Conservation (phyloP, 2,113 vertebrate species). For the Ranitomeya variabilis region DNA sequence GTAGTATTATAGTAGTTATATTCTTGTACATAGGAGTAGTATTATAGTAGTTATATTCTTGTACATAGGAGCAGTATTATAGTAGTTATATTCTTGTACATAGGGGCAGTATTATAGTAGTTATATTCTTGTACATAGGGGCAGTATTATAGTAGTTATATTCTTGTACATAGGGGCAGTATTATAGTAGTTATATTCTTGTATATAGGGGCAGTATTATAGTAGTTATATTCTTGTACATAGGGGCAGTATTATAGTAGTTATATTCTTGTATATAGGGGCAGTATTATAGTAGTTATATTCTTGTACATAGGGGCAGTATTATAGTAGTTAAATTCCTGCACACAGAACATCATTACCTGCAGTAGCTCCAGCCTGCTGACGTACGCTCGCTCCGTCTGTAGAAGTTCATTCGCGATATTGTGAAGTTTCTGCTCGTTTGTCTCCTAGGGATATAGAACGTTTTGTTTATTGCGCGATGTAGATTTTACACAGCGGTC, state of each 20-base stretch:
- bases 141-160: too few species aligned
- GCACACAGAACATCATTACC: constrained; percentile 63
- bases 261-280: too few species aligned
- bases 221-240: too few species aligned
- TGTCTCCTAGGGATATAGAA: constrained; percentile 80
- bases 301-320: too few species aligned
- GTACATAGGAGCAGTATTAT: neutral
- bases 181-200: too few species aligned
- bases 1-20: constrained; percentile 20
- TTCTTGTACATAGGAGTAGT: neutral
- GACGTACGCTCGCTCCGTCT: constrained; percentile 94
- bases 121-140: too few species aligned
- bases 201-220: too few species aligned
- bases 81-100: neutral
- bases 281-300: too few species aligned
- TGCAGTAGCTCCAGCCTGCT: constrained; percentile 85
- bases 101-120: too few species aligned
- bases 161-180: too few species aligned
- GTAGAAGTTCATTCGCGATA: constrained; percentile 92
- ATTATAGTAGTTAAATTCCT: neutral
- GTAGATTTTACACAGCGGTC: neutral
- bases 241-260: too few species aligned
- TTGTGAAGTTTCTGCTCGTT: constrained; percentile 94
- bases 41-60: neutral
- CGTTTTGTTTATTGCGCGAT: neutral